Evolutionary conservation across 2,113 vertebrate species (phyloP), one percentile per base, ranked within the genome.

Genomic region (Sinocyclocheilus anshuiensis): DNA sequence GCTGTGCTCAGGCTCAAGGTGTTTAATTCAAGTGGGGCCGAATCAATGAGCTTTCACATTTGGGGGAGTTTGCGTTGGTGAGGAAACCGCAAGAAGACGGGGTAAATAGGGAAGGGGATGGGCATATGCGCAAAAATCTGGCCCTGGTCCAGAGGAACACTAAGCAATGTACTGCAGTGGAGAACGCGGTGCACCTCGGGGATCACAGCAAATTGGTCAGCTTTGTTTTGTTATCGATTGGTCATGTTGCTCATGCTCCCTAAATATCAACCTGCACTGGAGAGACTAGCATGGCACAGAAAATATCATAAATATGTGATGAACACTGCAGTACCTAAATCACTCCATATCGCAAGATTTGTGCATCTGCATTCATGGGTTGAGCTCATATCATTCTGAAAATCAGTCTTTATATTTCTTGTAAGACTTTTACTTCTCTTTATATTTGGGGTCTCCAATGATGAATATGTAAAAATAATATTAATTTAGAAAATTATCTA

Each of bases 151-250:
- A 78, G 45, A 33, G 53, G n/a, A 50, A 26, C 74, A 26, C 74
- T 6, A 16, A 50, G 53, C 26, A 78, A 55, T 55, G 26, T 36
- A 33, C 77, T 79, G 77, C 77, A 79, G 53, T 59, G 77, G 18
- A 53, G 26, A 33, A 26, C 20, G 24, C 1, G 3, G 15, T 13
- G 29, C 26, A 79, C 75, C 13, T 53, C 75, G 0, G 16, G 77
- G 78, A 81, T 63, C 29, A 29, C 59, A 65, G 78, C 59, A 81
- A 81, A 81, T 81, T 81, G 59, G 24, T 81, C 12, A 24, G 57
- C n/a, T 63, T 65, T 81, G 78, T 81, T 81, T 81, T 61, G 22
- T 16, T 65, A 81, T 81, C 57, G 78, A 81, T 81, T 63, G 78
- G 33, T 81, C 26, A 24, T 63, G 78, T 81, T 65, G 59, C 13